A percentile compares a stretch with the other conserved stretches of the same genome.
Evolutionary conservation across 2,888 invertebrate genomes (phyloP).

Genomic region (Muscina levida): DNA sequence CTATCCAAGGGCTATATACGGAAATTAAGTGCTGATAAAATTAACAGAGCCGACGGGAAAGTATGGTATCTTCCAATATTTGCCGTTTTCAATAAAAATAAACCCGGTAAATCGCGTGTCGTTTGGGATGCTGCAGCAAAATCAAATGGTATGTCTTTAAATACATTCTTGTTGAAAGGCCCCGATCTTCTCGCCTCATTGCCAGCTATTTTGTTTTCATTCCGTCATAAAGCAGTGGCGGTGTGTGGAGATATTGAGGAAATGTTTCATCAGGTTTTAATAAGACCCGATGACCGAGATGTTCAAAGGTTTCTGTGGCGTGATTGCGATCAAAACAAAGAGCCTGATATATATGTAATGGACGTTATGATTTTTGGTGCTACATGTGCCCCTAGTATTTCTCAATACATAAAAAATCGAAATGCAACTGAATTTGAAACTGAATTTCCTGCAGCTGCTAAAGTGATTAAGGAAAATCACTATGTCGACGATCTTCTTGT

Average conservation of each 20-base stretch:
- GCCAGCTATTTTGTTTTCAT: conserved; percentile 42
- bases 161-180: conserved; percentile 38
- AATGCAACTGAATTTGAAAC: conserved; percentile 25
- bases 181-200: conserved; percentile 38
- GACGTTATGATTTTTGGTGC: conserved; percentile 50
- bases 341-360: conserved; percentile 36
- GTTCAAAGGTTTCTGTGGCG: conserved; percentile 44
- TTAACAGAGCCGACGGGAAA: background rate
- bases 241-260: conserved; percentile 60
- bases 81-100: too few relatives aligned
- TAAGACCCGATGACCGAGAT: conserved; percentile 31
- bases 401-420: conserved; percentile 17
- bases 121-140: conserved; percentile 72
- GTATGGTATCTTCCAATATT: conserved; percentile 72
- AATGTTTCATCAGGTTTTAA: conserved; percentile 36
- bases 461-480: conserved; percentile 40
- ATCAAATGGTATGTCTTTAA: conserved; percentile 41
- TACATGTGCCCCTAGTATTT: conserved; percentile 37
- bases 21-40: background rate
- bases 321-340: conserved; percentile 8
- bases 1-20: conserved; percentile 21
- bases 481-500: conserved; percentile 52
- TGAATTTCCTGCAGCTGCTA: conserved; percentile 30
- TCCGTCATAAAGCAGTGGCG: conserved; percentile 39
- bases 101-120: conserved; percentile 69